Percentiles rank a stretch among this genome's conserved stretches.
These are phyloP conservation scores for Nesospiza acunhae DNA, from an alignment of 2,113 vertebrate genomes.

Conservation along the genomic window DNA sequence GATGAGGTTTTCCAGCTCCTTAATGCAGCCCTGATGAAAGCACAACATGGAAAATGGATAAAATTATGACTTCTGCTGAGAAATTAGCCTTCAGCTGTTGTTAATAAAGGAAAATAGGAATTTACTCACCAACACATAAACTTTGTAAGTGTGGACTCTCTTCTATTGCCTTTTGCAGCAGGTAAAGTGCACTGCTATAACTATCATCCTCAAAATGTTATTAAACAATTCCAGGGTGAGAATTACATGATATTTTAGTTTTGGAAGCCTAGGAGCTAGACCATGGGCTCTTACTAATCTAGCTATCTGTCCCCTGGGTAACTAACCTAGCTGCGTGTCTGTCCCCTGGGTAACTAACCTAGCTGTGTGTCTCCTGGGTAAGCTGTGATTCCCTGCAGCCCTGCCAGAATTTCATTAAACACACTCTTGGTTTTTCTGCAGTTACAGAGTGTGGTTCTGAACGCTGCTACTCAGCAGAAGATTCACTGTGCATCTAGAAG, in stretches of 20 bases:
- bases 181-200: conserved; percentile 24
- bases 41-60: conserved; percentile 59
- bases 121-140: conserved; percentile 64
- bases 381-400: not conserved
- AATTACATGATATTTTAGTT: not conserved
- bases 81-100: conserved; percentile 67
- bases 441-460: not conserved
- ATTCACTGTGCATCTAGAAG: not conserved
- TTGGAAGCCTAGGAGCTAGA: conserved; percentile 6
- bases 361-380: not conserved
- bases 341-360: not conserved
- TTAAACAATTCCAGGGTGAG: not conserved
- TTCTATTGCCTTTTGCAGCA: conserved; percentile 61
- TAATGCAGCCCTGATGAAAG: conserved; percentile 45
- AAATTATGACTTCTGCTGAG: conserved; percentile 67
- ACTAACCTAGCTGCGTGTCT: not conserved
- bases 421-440: not conserved
- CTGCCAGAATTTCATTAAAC: not conserved
- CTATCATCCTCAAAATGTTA: conserved; percentile 53
- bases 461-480: not conserved
- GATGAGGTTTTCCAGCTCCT: conserved; percentile 35
- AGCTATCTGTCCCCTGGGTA: not conserved
- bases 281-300: not conserved
- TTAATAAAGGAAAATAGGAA: conserved; percentile 75
- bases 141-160: conserved; percentile 17